Conservation (phyloP, 2,888 invertebrate genomes). For the Andrena bucephala region DNA sequence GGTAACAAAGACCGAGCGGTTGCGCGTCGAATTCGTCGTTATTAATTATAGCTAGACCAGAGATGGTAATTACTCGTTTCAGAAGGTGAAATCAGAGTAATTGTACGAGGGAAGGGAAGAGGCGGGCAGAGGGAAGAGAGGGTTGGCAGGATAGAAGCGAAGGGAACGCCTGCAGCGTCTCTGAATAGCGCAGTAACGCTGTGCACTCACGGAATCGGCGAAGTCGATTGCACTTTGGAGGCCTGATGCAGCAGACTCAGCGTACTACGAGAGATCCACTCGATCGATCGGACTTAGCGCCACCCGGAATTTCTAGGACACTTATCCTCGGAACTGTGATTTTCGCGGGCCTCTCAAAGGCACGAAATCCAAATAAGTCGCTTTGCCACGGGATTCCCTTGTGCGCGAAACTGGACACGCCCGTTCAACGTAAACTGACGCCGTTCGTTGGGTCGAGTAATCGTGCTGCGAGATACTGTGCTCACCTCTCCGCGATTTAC, state of each 20-base stretch:
- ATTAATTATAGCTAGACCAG: slow-evolving; percentile 46
- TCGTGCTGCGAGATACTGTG: neutral
- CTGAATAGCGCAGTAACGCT: slow-evolving; percentile 52
- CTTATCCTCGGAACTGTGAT: slow-evolving; percentile 69
- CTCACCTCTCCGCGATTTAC: neutral
- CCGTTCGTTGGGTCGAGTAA: neutral
- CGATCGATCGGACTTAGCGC: slow-evolving; percentile 71
- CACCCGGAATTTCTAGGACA: slow-evolving; percentile 65
- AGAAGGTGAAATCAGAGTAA: slow-evolving; percentile 53
- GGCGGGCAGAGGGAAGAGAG: neutral
- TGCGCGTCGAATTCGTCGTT: slow-evolving; percentile 38
- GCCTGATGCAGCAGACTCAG: slow-evolving; percentile 55
- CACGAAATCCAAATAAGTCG: slow-evolving; percentile 56
- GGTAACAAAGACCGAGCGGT: neutral
- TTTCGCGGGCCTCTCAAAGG: slow-evolving; percentile 61
- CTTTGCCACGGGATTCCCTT: slow-evolving; percentile 43
- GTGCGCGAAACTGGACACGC: slow-evolving; percentile 37
- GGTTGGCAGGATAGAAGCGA: neutral
- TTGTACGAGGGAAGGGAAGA: slow-evolving; percentile 37
- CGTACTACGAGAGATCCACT: slow-evolving; percentile 70
- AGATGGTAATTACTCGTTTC: slow-evolving; percentile 45
- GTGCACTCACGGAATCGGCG: slow-evolving; percentile 31
- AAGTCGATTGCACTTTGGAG: slow-evolving; percentile 58
- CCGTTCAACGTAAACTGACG: slow-evolving; percentile 33
- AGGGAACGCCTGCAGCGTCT: slow-evolving; percentile 36